Conservation (phyloP, 2,797 vertebrate species). For the Clarias platycephalus region DNA sequence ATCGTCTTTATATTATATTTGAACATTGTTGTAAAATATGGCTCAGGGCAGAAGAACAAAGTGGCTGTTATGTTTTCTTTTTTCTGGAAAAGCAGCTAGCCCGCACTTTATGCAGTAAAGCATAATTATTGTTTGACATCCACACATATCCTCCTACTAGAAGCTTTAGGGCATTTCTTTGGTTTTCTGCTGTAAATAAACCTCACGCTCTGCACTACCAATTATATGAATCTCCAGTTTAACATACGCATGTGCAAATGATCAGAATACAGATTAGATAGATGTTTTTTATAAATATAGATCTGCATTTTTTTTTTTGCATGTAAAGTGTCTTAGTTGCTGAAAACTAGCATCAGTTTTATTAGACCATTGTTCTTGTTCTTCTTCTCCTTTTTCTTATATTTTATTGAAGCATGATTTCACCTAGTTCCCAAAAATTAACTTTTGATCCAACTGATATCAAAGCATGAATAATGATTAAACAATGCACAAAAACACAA, state of each 20-base stretch:
- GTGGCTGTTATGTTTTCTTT: slow-evolving; percentile 12
- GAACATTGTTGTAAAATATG: neutral
- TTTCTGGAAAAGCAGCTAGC: neutral
- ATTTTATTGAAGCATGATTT: neutral
- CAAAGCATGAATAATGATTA: neutral
- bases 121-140: neutral
- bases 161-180: neutral
- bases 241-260: neutral
- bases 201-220: neutral
- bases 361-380: neutral
- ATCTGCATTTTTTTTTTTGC: neutral
- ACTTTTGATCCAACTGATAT: neutral
- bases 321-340: neutral
- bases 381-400: neutral
- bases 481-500: neutral
- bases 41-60: slow-evolving; percentile 18
- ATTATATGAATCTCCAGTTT: neutral
- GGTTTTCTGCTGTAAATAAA: slow-evolving; percentile 13
- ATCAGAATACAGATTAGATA: neutral
- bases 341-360: neutral
- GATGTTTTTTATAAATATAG: slow-evolving; percentile 9
- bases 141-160: neutral
- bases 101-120: neutral
- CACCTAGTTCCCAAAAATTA: neutral
- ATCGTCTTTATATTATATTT: neutral